phyloP scores from a whole-genome alignment of 2,113 vertebrate species.

The Solea solea region DNA sequence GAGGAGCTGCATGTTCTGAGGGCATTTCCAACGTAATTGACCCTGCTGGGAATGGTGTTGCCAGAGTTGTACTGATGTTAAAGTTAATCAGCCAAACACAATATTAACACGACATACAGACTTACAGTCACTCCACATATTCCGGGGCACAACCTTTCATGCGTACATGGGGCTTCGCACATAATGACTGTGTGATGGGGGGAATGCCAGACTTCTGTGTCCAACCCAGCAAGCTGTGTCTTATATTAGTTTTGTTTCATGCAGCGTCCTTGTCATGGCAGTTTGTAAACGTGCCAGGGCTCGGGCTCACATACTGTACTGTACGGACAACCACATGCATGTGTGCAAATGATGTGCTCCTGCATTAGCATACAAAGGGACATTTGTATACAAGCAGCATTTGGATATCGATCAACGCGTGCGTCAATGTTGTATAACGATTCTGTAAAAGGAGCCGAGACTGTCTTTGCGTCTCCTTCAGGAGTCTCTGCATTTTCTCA shows the following conservation, averaged over 20 bases:
- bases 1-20: slow-evolving; percentile 64
- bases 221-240: slow-evolving; percentile 35
- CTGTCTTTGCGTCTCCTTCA: not conserved
- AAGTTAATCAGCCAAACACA: slow-evolving; percentile 51
- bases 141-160: slow-evolving; percentile 12
- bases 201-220: slow-evolving; percentile 32
- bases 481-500: not conserved
- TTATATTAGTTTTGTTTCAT: slow-evolving; percentile 32
- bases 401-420: slow-evolving; percentile 11
- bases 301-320: slow-evolving; percentile 15
- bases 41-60: slow-evolving; percentile 64
- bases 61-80: slow-evolving; percentile 33
- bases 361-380: not conserved
- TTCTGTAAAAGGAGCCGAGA: not conserved
- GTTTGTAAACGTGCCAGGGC: slow-evolving; percentile 22
- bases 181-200: slow-evolving; percentile 32
- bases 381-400: slow-evolving; percentile 7
- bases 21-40: slow-evolving; percentile 74
- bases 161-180: slow-evolving; percentile 22
- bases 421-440: not conserved
- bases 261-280: slow-evolving; percentile 36
- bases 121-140: not conserved
- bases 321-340: slow-evolving; percentile 18
- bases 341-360: slow-evolving; percentile 17
- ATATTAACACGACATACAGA: slow-evolving; percentile 37